Evolutionary conservation across 53 echinoderm and acorn worm genomes (phyloP), one percentile per base, ranked within the genome.

Genomic region (Hippasteria phrygiana): DNA sequence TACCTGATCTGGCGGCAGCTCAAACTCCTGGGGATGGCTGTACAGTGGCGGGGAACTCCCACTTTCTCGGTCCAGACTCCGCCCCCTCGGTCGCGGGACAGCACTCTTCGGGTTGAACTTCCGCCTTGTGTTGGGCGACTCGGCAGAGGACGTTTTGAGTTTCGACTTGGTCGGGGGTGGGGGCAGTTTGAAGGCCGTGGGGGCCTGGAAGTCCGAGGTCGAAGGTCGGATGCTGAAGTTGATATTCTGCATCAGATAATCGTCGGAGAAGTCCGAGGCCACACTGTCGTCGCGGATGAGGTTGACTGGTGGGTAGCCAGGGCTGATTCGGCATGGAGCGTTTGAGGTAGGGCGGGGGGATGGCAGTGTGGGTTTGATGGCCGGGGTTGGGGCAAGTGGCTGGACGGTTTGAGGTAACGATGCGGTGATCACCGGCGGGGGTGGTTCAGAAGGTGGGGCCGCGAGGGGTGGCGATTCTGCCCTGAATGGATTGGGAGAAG

Each of bases 271-370:
- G 50, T 97, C 98, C 1, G 98, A 97, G 0, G 92, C 79, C 37
- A 97, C 75, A 48, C 98, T 97, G 76, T 97, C 98, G 40, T 96
- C 97, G 1, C 97, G 88, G 5, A 90, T 88, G 31, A 96, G 85
- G 40, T 29, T 50, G 27, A 41, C 17, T 10, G 86, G 69, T 17
- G 75, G 80, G 13, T 22, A 20, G 27, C 22, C 13, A 22, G 31
- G 54, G 3, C 53, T 29, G 20, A 45, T 53, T 39, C 33, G 77
- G 62, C 16, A 50, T 4, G 80, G 47, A 41, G 78, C 42, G 46
- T 51, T 55, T 2, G 73, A 50, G 45, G 41, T 47, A 62, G 73
- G 12, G 34, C 7, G 20, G 10, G 35, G 88, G 18, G 63, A 5
- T 14, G 75, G 74, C 24, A 63, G 55, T 34, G 48, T 38, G 27